Evolutionary conservation across 1,140 invertebrate genomes (phyloP).

Genomic region (Listronotus oregonensis): DNA sequence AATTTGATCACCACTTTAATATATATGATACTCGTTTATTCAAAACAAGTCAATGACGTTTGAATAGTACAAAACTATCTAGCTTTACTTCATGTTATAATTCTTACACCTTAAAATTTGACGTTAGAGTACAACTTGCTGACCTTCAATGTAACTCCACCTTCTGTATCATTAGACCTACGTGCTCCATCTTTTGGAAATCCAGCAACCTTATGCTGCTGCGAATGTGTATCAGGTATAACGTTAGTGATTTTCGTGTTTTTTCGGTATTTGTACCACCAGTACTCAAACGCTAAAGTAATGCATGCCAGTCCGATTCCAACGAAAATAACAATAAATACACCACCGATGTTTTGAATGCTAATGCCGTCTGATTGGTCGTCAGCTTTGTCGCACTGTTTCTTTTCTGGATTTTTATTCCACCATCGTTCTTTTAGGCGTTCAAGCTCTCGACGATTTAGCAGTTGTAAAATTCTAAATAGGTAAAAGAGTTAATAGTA

Average conservation of each 20-base stretch:
- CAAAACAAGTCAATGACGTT: too few species aligned
- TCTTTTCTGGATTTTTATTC: constrained; percentile 80
- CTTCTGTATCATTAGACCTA: constrained; percentile 9
- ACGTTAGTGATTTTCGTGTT: constrained; percentile 31
- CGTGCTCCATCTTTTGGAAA: not conserved
- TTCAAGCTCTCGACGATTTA: constrained; percentile 91
- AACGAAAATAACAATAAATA: constrained; percentile 95
- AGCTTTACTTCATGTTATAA: too few species aligned
- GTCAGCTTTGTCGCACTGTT: constrained; percentile 84
- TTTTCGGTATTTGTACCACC: constrained; percentile 84
- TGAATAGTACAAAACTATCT: too few species aligned
- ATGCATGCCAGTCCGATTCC: constrained; percentile 90
- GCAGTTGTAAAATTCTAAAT: constrained; percentile 79
- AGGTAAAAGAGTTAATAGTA: too few species aligned
- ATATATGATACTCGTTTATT: too few species aligned
- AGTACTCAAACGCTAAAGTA: constrained; percentile 92
- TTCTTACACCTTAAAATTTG: constrained; percentile 13
- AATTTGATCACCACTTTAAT: too few species aligned
- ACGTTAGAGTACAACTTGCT: constrained; percentile 17
- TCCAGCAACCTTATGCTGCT: constrained; percentile 1
- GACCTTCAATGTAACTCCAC: constrained; percentile 5
- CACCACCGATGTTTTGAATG: constrained; percentile 96
- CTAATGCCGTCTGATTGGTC: constrained; percentile 95
- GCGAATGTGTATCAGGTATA: not conserved
- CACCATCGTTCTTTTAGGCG: constrained; percentile 95